Evolutionary conservation across 2,888 invertebrate genomes (phyloP).

Genomic region (Pollenia angustigena): DNA sequence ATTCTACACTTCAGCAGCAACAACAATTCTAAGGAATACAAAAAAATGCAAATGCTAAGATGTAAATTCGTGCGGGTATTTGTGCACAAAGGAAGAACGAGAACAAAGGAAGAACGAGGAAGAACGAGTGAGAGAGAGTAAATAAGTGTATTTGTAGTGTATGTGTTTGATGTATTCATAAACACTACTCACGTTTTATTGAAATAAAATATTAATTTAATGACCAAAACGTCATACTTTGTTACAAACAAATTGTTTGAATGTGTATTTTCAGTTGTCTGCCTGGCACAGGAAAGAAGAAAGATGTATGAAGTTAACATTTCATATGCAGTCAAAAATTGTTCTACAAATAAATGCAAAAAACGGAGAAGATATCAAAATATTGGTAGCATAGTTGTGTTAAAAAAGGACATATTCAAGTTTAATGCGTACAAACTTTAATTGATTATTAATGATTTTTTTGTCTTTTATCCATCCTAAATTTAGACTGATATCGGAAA

Average conservation of each 20-base stretch:
- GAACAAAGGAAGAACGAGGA: background rate
- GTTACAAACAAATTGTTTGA: background rate
- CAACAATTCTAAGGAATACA: conserved; percentile 2
- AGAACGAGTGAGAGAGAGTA: background rate
- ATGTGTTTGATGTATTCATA: conserved; percentile 27
- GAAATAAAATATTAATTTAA: conserved; percentile 73
- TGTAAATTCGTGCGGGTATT: background rate
- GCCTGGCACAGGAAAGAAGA: background rate
- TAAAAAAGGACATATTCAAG: background rate
- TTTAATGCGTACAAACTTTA: background rate
- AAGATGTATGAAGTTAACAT: background rate
- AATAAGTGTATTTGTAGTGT: background rate
- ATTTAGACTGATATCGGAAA: no score
- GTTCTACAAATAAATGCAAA: conserved; percentile 7
- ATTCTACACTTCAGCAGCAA: background rate
- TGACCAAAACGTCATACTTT: conserved; percentile 62
- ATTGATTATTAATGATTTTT: no score
- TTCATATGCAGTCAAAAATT: conserved; percentile 28
- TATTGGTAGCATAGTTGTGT: background rate
- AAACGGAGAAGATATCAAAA: background rate
- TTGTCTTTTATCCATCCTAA: no score
- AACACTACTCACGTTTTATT: conserved; percentile 71
- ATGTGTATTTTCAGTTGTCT: conserved; percentile 4
- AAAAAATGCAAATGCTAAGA: conserved; percentile 22
- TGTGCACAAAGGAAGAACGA: background rate